Evolutionary conservation across 1,140 invertebrate genomes (phyloP).

Genomic region (Calephelis nemesis): DNA sequence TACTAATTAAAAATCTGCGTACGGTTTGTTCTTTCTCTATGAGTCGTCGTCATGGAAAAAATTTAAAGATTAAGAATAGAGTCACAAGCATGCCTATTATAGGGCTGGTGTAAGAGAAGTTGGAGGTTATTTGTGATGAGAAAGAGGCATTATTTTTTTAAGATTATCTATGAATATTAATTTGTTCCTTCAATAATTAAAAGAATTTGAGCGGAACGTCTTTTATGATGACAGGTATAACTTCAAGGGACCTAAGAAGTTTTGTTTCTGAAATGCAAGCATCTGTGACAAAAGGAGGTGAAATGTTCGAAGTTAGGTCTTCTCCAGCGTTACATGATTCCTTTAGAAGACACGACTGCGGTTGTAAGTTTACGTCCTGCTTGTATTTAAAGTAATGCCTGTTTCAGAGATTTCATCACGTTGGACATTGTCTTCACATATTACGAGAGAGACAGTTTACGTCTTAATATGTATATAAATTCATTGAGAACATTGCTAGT

Average conservation of each 20-base stretch:
- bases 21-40: neutral
- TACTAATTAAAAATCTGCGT: constrained; percentile 16
- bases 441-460: too few species aligned
- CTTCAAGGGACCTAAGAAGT: constrained; percentile 1
- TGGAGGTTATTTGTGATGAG: neutral
- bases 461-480: too few species aligned
- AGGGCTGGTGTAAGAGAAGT: neutral
- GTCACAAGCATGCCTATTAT: constrained; percentile 8
- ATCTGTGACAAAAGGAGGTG: neutral
- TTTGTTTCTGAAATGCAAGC: neutral
- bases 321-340: neutral
- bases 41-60: neutral
- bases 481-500: too few species aligned
- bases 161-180: neutral
- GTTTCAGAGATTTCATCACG: neutral
- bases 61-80: neutral
- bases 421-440: neutral
- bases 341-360: too few species aligned
- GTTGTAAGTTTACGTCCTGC: neutral
- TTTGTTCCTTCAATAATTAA: constrained; percentile 15
- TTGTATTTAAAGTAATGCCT: neutral
- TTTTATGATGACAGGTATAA: neutral
- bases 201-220: neutral
- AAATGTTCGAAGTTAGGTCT: neutral
- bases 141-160: neutral